Evolutionary conservation across 2,888 invertebrate species (phyloP).

Genomic region (Drosophila yooni): DNA sequence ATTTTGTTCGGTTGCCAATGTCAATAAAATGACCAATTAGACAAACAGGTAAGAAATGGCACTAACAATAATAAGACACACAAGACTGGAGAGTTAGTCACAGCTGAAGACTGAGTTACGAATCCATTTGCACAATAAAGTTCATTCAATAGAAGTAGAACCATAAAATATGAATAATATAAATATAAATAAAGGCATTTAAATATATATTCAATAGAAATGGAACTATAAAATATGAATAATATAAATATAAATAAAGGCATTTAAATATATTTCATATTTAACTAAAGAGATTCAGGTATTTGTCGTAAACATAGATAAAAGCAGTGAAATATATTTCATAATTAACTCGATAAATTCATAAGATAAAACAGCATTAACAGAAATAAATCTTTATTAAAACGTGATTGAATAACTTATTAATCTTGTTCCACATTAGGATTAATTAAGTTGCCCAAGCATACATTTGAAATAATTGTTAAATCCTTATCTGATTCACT

Average conservation of each 20-base stretch:
- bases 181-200: neutral
- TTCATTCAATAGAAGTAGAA: neutral
- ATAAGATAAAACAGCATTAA: neutral
- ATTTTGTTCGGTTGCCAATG: conserved; percentile 9
- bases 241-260: neutral
- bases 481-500: neutral
- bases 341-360: too few species aligned
- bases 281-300: neutral
- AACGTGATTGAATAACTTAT: neutral
- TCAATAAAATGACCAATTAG: conserved; percentile 4
- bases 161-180: neutral
- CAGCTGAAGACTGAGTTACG: neutral
- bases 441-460: neutral
- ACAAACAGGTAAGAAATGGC: neutral
- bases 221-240: neutral
- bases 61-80: neutral
- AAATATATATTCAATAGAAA: neutral
- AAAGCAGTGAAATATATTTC: too few species aligned
- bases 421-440: too few species aligned
- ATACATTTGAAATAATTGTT: neutral
- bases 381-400: neutral
- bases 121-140: neutral
- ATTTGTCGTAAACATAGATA: neutral
- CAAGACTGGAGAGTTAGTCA: neutral
- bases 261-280: neutral